Evolutionary conservation across 2,888 invertebrate genomes (phyloP).

Genomic region (Strigamia maritima): DNA sequence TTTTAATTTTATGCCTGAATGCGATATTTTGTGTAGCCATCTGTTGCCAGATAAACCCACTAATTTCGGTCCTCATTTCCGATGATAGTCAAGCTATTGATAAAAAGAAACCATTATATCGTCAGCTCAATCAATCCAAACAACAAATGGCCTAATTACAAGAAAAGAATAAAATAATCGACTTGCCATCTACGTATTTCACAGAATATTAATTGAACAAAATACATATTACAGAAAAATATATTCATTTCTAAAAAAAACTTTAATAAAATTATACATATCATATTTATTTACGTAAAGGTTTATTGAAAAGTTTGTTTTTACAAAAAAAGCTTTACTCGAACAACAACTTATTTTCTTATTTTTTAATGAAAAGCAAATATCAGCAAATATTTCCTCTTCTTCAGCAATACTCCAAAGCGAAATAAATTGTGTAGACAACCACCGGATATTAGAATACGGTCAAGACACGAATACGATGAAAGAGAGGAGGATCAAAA

Average conservation of each 20-base stretch:
- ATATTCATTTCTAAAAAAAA: too few relatives aligned
- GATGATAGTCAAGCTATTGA: not conserved
- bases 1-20: not conserved
- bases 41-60: not conserved
- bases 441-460: constrained; percentile 27
- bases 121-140: not conserved
- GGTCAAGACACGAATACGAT: not conserved
- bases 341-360: too few relatives aligned
- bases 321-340: too few relatives aligned
- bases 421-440: constrained; percentile 17
- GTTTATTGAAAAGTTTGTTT: too few relatives aligned
- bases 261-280: too few relatives aligned
- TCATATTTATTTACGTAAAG: too few relatives aligned
- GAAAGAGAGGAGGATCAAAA: not conserved
- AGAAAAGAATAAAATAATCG: not conserved
- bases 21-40: not conserved
- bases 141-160: not conserved
- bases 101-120: not conserved
- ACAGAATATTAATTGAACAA: too few relatives aligned
- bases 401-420: not conserved
- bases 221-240: too few relatives aligned
- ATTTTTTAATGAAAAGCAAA: not conserved
- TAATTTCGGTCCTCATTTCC: not conserved
- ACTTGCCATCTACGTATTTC: too few relatives aligned
- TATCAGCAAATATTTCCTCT: not conserved